Percentiles rank a stretch among this genome's conserved stretches.
phyloP scores from a whole-genome alignment of 2,797 vertebrate species.

The Cyclura pinguis region DNA sequence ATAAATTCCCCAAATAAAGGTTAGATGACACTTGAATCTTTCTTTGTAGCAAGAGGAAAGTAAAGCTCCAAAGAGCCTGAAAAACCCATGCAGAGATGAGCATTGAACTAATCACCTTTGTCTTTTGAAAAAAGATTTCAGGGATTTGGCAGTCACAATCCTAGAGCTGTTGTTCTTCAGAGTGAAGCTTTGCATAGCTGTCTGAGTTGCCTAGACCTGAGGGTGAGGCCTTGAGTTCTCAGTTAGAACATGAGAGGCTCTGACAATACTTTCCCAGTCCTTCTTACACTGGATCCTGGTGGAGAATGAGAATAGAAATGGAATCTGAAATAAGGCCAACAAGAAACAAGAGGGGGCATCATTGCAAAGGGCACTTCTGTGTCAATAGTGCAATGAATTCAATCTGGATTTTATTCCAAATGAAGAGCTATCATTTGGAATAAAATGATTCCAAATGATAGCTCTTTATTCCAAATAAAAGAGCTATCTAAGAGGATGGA shows the following conservation, averaged over 20 bases:
- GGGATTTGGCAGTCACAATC: not conserved
- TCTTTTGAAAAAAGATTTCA: not conserved
- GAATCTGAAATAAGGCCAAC: not conserved
- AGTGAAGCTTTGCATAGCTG: not conserved
- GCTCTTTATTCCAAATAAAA: no score
- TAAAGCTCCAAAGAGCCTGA: conserved; percentile 9
- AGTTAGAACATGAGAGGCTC: not conserved
- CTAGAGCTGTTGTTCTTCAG: not conserved
- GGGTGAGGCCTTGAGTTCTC: not conserved
- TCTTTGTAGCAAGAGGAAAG: not conserved
- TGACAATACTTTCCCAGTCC: rapidly evolving
- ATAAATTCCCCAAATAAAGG: not conserved
- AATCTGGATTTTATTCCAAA: not conserved
- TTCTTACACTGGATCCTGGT: not conserved
- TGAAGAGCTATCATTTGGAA: no score
- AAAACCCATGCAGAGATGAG: not conserved
- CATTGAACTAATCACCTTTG: not conserved
- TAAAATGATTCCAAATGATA: no score
- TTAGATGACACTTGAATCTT: not conserved
- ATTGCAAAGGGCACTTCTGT: no score
- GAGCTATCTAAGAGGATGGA: not conserved
- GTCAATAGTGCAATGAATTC: no score
- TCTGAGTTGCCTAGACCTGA: conserved; percentile 14
- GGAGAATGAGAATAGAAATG: not conserved
- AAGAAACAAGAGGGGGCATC: not conserved